Evolutionary conservation across 1,140 invertebrate genomes (phyloP).

Genomic region (Drosophila saltans): DNA sequence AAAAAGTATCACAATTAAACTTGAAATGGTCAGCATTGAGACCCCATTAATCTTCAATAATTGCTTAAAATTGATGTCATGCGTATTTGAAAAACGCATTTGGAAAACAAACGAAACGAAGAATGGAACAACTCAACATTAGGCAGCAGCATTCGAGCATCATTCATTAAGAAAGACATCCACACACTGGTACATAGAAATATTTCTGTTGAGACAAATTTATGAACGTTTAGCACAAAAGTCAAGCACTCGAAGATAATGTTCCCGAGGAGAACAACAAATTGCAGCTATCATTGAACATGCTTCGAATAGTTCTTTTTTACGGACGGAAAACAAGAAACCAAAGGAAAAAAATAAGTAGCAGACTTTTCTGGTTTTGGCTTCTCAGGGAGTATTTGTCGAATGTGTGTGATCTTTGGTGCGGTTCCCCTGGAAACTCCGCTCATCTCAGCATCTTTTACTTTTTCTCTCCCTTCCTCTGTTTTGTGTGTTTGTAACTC

Average conservation of each 20-base stretch:
- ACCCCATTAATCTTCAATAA: slow-evolving; percentile 73
- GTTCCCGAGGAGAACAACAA: slow-evolving; percentile 69
- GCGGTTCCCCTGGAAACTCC: slow-evolving; percentile 11
- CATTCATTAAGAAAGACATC: slow-evolving; percentile 54
- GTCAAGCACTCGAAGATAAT: slow-evolving; percentile 78
- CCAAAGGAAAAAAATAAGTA: slow-evolving; percentile 6
- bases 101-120: slow-evolving; percentile 35
- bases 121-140: slow-evolving; percentile 3
- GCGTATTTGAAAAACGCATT: slow-evolving; percentile 79
- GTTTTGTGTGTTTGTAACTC: slow-evolving; percentile 56
- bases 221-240: slow-evolving; percentile 79
- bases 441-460: slow-evolving; percentile 5
- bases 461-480: neutral
- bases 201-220: slow-evolving; percentile 74
- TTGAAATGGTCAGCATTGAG: slow-evolving; percentile 54
- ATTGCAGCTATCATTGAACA: slow-evolving; percentile 72
- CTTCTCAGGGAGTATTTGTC: slow-evolving; percentile 53
- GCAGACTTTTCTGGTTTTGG: slow-evolving; percentile 5
- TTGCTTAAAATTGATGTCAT: slow-evolving; percentile 77
- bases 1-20: slow-evolving; percentile 59
- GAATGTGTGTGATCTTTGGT: slow-evolving; percentile 65
- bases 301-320: slow-evolving; percentile 57
- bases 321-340: neutral
- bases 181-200: slow-evolving; percentile 25
- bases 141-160: neutral